Base-by-base conservation (phyloP, 2,888 invertebrate species). In the Strigamia maritima region DNA sequence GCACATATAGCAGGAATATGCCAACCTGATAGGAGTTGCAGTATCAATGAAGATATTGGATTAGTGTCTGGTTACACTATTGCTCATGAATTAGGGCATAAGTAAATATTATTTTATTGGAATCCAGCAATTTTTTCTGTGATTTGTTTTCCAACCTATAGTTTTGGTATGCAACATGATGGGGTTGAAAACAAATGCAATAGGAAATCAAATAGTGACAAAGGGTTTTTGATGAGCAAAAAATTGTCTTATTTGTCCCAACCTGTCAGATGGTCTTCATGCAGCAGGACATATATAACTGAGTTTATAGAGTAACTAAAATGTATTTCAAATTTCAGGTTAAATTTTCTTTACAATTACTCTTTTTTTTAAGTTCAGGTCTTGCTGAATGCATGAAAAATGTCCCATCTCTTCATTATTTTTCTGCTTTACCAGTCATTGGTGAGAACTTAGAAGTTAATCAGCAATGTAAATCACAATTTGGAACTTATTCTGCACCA, bases 221-320 rank as follows among this genome's bases (percentile, higher is more conserved):
- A 28, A 22, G 77, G 49, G 22, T 44, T 22, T 49, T 16, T 79
- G 7, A 79, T 79, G 79, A 24, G 74, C 35, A 79, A 28, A 7
- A 35, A 79, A 35, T 26, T 79, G 75, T 74, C 79, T 19, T 28
- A 38, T 24, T 35, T 79, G 38, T 19, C 28, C 10, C 79, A 79
- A 35, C 79, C 79, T 19, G 38, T 79, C 14, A 90, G 92, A 80
- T 95, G 95, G 95, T 94, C 94, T 2, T 89, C 90, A 80, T 95
- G 95, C 86, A 94, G 92, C 54, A 89, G 90, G 80, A 90, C 92
- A 85, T 91, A 89, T 85, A 89, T 92, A 81, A 92, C 92, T 10
- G 92, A 92, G 83, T 93, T 92, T 86, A 87, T 94, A 80, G 93
- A 93, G 94, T 94, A 88, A 2, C 44, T 74, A 16, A 2, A 19